Conservation (phyloP, 2,113 vertebrate species). For the Osmerus mordax region DNA sequence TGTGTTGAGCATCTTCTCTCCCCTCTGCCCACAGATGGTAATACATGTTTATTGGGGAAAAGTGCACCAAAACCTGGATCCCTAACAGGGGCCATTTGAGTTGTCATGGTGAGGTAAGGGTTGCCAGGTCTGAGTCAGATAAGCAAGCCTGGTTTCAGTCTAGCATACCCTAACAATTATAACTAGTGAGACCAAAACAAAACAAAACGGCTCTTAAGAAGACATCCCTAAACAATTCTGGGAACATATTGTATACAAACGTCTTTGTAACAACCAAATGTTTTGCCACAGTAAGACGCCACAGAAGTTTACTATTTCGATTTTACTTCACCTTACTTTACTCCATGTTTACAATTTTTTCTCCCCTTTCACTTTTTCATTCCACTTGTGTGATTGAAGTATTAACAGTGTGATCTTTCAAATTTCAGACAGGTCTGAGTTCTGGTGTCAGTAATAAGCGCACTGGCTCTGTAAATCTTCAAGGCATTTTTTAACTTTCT, state of each 20-base stretch:
- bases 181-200: too few relatives aligned
- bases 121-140: not conserved
- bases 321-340: not conserved
- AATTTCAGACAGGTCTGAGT: not conserved
- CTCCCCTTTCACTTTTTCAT: not conserved
- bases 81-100: not conserved
- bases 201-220: too few relatives aligned
- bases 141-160: not conserved
- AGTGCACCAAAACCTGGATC: not conserved
- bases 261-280: not conserved
- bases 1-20: constrained; percentile 36
- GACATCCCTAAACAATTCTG: too few relatives aligned
- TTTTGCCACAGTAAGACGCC: too few relatives aligned
- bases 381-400: not conserved
- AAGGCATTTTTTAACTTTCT: constrained; percentile 18
- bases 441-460: not conserved
- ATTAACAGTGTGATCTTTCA: not conserved
- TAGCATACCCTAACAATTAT: too few relatives aligned
- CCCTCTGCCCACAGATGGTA: constrained; percentile 32
- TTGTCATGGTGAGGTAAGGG: not conserved
- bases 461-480: not conserved
- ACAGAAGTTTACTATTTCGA: not conserved
- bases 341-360: not conserved
- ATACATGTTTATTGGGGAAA: constrained; percentile 43
- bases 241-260: not conserved